Evolutionary conservation across 2,888 invertebrate species (phyloP).

Genomic region (Gibbula magus): DNA sequence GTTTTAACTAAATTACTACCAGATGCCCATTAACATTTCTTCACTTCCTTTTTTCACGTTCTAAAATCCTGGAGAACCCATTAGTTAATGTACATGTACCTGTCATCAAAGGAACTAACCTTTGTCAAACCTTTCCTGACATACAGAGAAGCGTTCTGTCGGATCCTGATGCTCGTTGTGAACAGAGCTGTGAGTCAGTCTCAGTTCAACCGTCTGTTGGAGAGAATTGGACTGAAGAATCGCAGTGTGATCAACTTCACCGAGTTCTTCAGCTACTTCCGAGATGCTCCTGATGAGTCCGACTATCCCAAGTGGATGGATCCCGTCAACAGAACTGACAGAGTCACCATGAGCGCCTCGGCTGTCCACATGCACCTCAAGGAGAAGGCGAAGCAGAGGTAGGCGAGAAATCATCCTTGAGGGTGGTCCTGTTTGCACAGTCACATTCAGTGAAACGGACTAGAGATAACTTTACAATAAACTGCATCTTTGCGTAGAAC

Average conservation of each 20-base stretch:
- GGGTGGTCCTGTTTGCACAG: too few relatives aligned
- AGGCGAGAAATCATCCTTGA: too few relatives aligned
- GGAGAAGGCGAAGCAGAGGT: conserved; percentile 73
- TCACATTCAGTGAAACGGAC: too few relatives aligned
- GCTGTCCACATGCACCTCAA: conserved; percentile 72
- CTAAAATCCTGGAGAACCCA: too few relatives aligned
- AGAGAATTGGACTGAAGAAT: conserved; percentile 65
- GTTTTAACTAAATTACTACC: too few relatives aligned
- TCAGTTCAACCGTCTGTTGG: conserved; percentile 63
- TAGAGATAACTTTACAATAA: too few relatives aligned
- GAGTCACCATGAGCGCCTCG: conserved; percentile 62
- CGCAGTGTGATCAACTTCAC: conserved; percentile 66
- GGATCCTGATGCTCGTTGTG: conserved; percentile 68
- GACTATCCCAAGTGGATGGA: conserved; percentile 73
- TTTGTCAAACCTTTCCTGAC: not conserved
- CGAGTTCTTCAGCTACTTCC: conserved; percentile 71
- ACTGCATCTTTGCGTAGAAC: too few relatives aligned
- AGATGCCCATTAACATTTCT: too few relatives aligned
- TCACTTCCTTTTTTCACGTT: too few relatives aligned
- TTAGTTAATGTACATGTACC: not conserved
- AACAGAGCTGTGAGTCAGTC: conserved; percentile 59
- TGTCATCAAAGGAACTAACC: not conserved
- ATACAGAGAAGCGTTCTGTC: conserved; percentile 70
- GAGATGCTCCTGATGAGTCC: conserved; percentile 50
- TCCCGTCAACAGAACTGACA: conserved; percentile 66